phyloP scores from a whole-genome alignment of 2,888 invertebrate genomes.

The Macaria liturata region DNA sequence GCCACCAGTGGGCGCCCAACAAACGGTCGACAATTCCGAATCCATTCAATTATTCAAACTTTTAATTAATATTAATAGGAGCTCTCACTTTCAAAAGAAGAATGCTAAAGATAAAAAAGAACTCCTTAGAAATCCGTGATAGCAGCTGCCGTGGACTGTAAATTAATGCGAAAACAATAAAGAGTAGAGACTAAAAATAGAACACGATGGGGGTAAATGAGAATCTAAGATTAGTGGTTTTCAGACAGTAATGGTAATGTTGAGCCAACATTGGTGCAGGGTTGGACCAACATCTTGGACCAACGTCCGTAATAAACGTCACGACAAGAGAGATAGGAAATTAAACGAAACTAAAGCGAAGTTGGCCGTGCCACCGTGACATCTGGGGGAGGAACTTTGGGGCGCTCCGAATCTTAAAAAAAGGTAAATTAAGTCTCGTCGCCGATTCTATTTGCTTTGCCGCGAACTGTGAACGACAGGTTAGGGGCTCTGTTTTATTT shows the following conservation, averaged over 20 bases:
- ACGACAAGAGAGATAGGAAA: conserved; percentile 76
- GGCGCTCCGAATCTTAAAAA: conserved; percentile 59
- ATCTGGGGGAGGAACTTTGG: conserved; percentile 66
- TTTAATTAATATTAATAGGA: conserved; percentile 83
- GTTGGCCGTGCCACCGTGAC: conserved; percentile 56
- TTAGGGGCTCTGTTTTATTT: conserved; percentile 45
- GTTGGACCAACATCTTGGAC: conserved; percentile 47
- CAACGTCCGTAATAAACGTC: conserved; percentile 70
- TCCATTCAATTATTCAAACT: conserved; percentile 82
- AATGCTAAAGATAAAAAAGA: conserved; percentile 74
- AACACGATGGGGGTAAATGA: conserved; percentile 60
- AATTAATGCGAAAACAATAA: conserved; percentile 83
- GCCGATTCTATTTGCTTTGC: conserved; percentile 68
- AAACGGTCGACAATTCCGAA: conserved; percentile 75
- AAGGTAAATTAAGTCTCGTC: conserved; percentile 68
- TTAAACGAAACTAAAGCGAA: conserved; percentile 80
- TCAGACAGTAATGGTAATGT: conserved; percentile 60
- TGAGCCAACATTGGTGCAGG: conserved; percentile 49
- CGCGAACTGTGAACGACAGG: conserved; percentile 71
- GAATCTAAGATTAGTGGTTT: conserved; percentile 72
- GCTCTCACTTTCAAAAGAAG: conserved; percentile 79
- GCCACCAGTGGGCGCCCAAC: conserved; percentile 68
- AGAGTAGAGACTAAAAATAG: conserved; percentile 70
- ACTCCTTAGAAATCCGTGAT: conserved; percentile 77
- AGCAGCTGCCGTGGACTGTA: conserved; percentile 78